These are phyloP conservation scores for Drosophila prosaltans DNA, from an alignment of 1,140 invertebrate genomes.

Conservation along the genomic window DNA sequence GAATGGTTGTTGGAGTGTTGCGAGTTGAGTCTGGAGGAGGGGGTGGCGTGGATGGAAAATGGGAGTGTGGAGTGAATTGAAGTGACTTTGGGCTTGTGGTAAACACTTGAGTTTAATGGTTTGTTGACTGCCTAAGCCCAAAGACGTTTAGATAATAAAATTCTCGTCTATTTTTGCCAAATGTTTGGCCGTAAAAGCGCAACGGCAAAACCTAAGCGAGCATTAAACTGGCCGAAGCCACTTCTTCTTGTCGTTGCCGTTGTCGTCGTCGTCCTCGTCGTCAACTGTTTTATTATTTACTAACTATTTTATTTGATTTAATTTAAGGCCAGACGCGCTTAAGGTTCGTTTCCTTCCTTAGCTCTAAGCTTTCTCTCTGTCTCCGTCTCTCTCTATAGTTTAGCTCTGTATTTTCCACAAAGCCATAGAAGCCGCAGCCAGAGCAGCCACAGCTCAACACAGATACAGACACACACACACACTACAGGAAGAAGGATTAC, in stretches of 20 bases:
- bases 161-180: conserved; percentile 61
- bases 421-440: conserved; percentile 36
- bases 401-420: conserved; percentile 25
- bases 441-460: neutral
- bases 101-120: conserved; percentile 81
- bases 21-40: neutral
- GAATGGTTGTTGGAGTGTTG: neutral
- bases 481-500: conserved; percentile 43
- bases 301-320: conserved; percentile 82
- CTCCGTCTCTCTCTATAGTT: neutral
- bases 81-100: conserved; percentile 70
- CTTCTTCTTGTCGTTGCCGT: conserved; percentile 34
- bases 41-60: neutral
- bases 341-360: conserved; percentile 31
- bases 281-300: conserved; percentile 79
- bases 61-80: conserved; percentile 1
- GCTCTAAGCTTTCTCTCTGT: too few species aligned
- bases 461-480: neutral
- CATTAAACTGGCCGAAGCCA: conserved; percentile 62
- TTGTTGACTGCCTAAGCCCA: conserved; percentile 71
- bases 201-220: conserved; percentile 61
- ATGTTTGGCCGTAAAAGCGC: conserved; percentile 62
- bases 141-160: conserved; percentile 74
- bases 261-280: neutral
- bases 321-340: conserved; percentile 58